Conservation (phyloP, 2,888 invertebrate species). For the Polyploca ridens region DNA sequence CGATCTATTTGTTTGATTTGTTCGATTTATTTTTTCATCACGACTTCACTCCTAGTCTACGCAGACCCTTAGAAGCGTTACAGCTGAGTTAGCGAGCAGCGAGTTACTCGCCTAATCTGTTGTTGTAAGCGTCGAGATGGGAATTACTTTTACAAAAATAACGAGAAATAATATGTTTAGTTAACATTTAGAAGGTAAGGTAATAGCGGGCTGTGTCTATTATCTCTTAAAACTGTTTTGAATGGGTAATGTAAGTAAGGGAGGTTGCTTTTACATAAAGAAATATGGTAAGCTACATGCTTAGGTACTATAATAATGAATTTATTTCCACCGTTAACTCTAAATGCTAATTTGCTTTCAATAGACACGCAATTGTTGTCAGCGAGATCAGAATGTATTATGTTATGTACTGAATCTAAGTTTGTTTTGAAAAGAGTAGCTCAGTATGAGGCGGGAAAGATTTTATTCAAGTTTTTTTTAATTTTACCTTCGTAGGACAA, state of each 20-base stretch:
- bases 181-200: not conserved
- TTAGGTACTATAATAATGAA: too few species aligned
- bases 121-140: slow-evolving; percentile 23
- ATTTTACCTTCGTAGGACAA: too few species aligned
- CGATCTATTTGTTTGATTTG: not conserved
- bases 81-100: slow-evolving; percentile 19
- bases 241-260: not conserved
- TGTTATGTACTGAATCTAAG: too few species aligned
- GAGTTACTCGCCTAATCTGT: slow-evolving; percentile 25
- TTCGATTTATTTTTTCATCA: not conserved
- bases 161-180: not conserved
- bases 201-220: not conserved
- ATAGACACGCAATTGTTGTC: too few species aligned
- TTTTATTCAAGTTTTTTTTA: too few species aligned
- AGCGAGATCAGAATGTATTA: too few species aligned
- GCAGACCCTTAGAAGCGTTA: not conserved
- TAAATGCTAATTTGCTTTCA: too few species aligned
- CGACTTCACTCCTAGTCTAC: not conserved
- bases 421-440: too few species aligned
- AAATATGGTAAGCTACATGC: too few species aligned
- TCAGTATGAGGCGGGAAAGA: too few species aligned
- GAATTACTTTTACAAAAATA: slow-evolving; percentile 1
- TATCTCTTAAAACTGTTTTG: not conserved
- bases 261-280: too few species aligned
- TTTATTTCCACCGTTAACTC: too few species aligned